Percentiles rank a stretch among this genome's conserved stretches.
Conservation (phyloP, 1,140 invertebrate species). For the Drosophila arizonae region DNA sequence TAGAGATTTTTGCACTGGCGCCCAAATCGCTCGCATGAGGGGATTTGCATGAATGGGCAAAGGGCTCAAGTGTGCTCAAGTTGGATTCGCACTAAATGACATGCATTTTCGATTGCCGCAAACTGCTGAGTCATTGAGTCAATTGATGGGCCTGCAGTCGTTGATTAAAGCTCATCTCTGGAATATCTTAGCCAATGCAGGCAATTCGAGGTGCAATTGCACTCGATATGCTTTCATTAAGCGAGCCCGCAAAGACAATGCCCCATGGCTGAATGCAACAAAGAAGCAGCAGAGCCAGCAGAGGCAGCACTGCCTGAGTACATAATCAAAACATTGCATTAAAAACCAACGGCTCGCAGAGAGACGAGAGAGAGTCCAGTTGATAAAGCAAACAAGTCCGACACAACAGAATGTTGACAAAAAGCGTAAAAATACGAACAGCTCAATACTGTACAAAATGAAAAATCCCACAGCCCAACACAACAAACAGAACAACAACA, state of each 20-base stretch:
- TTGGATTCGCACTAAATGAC: conserved; percentile 48
- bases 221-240: conserved; percentile 21
- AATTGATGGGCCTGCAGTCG: conserved; percentile 48
- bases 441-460: conserved; percentile 66
- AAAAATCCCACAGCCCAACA: conserved; percentile 65
- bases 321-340: conserved; percentile 68
- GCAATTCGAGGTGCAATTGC: conserved; percentile 21
- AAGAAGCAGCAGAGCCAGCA: neutral
- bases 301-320: neutral
- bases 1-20: conserved; percentile 69
- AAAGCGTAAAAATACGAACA: conserved; percentile 69
- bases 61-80: conserved; percentile 65
- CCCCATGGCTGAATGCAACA: conserved; percentile 3
- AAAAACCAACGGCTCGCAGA: conserved; percentile 42
- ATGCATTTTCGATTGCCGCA: conserved; percentile 41
- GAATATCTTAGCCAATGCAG: conserved; percentile 14
- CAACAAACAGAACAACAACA: conserved; percentile 12
- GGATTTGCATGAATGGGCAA: conserved; percentile 70
- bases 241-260: conserved; percentile 4
- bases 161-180: conserved; percentile 36
- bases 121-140: conserved; percentile 67
- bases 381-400: conserved; percentile 35
- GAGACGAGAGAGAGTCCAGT: conserved; percentile 11
- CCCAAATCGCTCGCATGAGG: conserved; percentile 56
- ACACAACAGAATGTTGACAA: conserved; percentile 70